phyloP scores from a whole-genome alignment of 2,113 vertebrate species.

The Cyphomyrus plagiostoma region DNA sequence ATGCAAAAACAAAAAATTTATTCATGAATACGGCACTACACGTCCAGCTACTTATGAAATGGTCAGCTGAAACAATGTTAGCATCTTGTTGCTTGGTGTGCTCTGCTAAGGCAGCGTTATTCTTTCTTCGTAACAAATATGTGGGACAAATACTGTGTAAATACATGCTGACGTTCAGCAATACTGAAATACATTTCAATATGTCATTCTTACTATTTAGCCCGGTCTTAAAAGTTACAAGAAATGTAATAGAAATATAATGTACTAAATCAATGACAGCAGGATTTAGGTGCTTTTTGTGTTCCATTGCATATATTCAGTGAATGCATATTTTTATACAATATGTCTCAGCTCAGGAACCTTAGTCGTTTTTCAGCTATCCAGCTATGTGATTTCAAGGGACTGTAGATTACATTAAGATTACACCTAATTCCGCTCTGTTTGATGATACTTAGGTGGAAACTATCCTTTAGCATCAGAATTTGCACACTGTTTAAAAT shows the following conservation, averaged over 20 bases:
- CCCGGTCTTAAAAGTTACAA: not conserved
- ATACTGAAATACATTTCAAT: not conserved
- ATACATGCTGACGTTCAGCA: not conserved
- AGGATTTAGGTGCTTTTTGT: not conserved
- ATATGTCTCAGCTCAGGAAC: not conserved
- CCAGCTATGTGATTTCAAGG: not conserved
- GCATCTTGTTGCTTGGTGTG: not conserved
- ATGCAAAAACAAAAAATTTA: not conserved
- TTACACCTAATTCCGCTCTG: not conserved
- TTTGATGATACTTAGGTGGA: not conserved
- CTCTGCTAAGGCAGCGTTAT: not conserved
- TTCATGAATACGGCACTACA: not conserved
- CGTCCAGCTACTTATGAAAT: not conserved
- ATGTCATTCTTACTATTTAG: not conserved
- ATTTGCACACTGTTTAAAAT: not conserved
- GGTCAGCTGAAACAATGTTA: not conserved
- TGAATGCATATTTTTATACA: not conserved
- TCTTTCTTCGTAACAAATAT: not conserved
- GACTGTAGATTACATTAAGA: not conserved
- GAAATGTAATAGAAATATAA: not conserved
- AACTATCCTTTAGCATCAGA: not conserved
- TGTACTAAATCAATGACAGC: slow-evolving; percentile 2
- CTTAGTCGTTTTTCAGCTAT: not conserved
- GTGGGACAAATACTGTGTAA: not conserved
- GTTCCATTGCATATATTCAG: not conserved